Conservation (phyloP, 2,113 vertebrate species). For the Pelecanoides urinatrix region DNA sequence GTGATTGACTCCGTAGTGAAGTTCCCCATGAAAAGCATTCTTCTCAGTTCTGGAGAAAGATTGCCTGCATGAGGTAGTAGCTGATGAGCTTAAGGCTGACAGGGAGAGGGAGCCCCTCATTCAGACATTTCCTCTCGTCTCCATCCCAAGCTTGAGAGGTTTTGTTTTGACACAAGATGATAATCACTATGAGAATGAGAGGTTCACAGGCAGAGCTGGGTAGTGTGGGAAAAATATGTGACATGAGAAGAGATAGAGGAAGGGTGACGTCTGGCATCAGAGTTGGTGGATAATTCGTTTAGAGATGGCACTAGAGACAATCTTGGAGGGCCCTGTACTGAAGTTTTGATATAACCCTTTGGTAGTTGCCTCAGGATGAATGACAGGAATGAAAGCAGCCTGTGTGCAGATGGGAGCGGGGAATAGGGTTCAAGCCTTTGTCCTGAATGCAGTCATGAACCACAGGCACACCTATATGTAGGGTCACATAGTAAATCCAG, state of each 20-base stretch:
- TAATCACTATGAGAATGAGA: not conserved
- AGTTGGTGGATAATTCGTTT: not conserved
- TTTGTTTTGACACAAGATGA: not conserved
- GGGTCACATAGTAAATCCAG: not conserved
- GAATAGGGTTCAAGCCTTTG: not conserved
- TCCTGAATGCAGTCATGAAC: not conserved
- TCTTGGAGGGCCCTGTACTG: not conserved
- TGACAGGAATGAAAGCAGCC: not conserved
- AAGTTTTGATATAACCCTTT: not conserved
- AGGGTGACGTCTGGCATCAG: fast-evolving
- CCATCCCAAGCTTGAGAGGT: not conserved
- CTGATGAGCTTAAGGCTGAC: not conserved
- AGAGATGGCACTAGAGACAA: not conserved
- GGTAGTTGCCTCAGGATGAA: not conserved
- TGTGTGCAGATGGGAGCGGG: not conserved
- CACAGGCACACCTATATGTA: not conserved
- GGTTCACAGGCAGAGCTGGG: not conserved
- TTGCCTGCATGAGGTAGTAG: not conserved
- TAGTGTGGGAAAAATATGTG: not conserved
- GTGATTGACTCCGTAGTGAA: not conserved
- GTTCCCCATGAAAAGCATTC: not conserved
- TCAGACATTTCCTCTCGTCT: not conserved
- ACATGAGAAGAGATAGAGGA: not conserved
- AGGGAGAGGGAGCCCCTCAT: not conserved
- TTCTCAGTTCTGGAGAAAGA: not conserved